Percentiles rank a stretch among this genome's conserved stretches.
These are phyloP conservation scores for Netelia fuscicornis DNA, from an alignment of 2,888 invertebrate genomes.

Conservation along the genomic window DNA sequence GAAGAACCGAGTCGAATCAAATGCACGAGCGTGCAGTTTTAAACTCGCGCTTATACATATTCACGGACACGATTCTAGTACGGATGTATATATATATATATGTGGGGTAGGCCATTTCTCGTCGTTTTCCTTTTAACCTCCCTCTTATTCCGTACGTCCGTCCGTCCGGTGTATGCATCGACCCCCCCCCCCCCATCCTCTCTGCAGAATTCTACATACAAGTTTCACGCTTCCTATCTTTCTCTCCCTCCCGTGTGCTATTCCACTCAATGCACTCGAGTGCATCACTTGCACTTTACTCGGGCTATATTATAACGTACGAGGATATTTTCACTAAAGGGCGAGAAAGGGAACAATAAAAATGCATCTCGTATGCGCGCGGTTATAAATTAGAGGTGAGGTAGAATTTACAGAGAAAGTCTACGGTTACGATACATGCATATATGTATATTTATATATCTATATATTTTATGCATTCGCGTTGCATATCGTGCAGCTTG, in stretches of 20 bases:
- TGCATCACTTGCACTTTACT: not conserved
- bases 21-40: constrained; percentile 63
- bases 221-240: constrained; percentile 5
- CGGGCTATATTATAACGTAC: constrained; percentile 1
- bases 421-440: no score
- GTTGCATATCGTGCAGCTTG: constrained; percentile 28
- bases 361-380: not conserved
- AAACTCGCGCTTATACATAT: constrained; percentile 62
- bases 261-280: constrained; percentile 6
- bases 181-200: not conserved
- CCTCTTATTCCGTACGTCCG: constrained; percentile 36
- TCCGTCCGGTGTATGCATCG: not conserved
- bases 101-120: constrained; percentile 33
- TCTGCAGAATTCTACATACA: constrained; percentile 37
- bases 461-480: not conserved
- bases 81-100: not conserved
- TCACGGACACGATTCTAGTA: constrained; percentile 60
- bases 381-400: not conserved
- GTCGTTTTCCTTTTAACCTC: constrained; percentile 22
- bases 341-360: not conserved
- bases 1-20: constrained; percentile 55
- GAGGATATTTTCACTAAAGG: constrained; percentile 1
- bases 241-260: not conserved
- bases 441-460: not conserved
- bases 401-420: not conserved